Base-by-base conservation (phyloP, 2,888 invertebrate species). In the Thumatha senex region DNA sequence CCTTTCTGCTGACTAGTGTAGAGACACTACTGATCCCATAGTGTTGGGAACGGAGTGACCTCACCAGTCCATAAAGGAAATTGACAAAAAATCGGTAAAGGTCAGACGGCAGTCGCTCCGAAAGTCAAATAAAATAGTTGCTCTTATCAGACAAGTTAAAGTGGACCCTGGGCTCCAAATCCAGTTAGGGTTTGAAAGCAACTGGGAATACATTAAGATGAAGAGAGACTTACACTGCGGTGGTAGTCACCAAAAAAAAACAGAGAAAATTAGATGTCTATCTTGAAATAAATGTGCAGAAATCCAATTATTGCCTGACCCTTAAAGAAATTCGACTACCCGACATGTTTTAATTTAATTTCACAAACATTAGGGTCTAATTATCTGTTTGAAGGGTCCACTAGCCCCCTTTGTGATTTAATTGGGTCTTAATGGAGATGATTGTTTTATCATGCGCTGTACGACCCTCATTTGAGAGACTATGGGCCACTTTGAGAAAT, bases 271-370 rank as follows among this genome's bases (percentile, higher is more conserved):
- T 75, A 24, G 67, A 68, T 59, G 68, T 58, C 56, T 63, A 69
- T 79, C 82, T 79, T 81, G 82, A 83, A 82, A 81, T 80, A 81
- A 84, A 83, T 81, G 70, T 63, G 67, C 53, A 70, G 63, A 68
- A 78, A 80, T 76, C 80, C 63, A 72, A 76, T 82, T 81, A 80
- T 76, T 74, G n/a, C 50, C 14, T 50, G 14, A 43, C 8, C 50
- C 49, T 57, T 34, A 40, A 58, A 61, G 62, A 55, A 69, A 69
- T 64, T 72, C 67, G 73, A 73, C 72, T 76, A 64, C 56, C 69
- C 63, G 68, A 74, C 73, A 67, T 68, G 63, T 71, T 59, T 70
- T 24, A 74, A 72, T 73, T 67, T 63, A 65, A 72, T 74, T 70
- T 63, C 42, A 58, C 61, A 55, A 62, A 64, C 60, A 64, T 62